phyloP scores from a whole-genome alignment of 2,888 invertebrate species.

The Celastrina argiolus region DNA sequence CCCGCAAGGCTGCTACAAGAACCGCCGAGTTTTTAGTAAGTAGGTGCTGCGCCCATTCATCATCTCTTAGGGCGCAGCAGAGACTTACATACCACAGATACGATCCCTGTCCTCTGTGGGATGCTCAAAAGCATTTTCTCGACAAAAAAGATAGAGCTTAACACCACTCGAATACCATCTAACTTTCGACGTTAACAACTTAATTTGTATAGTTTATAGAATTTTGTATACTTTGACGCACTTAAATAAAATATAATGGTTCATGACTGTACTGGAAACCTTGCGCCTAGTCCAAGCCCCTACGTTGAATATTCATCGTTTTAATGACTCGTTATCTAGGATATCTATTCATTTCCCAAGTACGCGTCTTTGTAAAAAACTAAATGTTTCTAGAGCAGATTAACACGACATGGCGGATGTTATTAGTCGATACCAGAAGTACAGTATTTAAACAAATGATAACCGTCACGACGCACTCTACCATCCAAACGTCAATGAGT shows the following conservation, averaged over 20 bases:
- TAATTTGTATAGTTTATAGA: too few species aligned
- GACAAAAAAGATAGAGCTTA: too few species aligned
- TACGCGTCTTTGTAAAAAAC: constrained; percentile 16
- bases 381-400: constrained; percentile 14
- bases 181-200: too few species aligned
- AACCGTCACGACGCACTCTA: constrained; percentile 1
- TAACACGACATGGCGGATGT: constrained; percentile 30
- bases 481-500: neutral
- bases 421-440: constrained; percentile 28
- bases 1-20: too few species aligned
- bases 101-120: too few species aligned
- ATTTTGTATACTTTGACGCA: neutral
- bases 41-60: too few species aligned
- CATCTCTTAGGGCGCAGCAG: too few species aligned
- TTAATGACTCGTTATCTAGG: constrained; percentile 21
- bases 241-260: neutral
- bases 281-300: constrained; percentile 10
- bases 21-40: too few species aligned
- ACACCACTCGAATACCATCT: too few species aligned
- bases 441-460: constrained; percentile 19
- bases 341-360: constrained; percentile 17
- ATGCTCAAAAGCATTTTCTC: too few species aligned
- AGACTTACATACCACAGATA: too few species aligned
- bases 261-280: neutral
- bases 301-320: constrained; percentile 18